Base-by-base conservation (phyloP, 2,888 invertebrate genomes). In the Leptarthrus brevirostris region DNA sequence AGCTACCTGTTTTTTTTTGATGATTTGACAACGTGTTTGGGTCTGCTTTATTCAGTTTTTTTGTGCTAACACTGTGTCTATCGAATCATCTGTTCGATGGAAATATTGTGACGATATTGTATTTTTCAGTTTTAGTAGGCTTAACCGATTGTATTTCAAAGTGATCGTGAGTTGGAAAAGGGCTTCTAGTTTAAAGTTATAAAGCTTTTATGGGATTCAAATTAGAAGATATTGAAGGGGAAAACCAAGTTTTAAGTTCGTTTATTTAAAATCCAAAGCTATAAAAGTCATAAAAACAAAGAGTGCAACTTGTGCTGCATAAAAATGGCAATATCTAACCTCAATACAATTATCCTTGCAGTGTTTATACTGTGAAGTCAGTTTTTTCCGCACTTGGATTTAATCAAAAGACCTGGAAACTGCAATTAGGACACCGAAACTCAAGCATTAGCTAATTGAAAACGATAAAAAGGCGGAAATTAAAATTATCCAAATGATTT, bases 391-490 rank as follows among this genome's bases (percentile, higher is more conserved):
- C 52, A 52, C 34, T 69, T 52, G 69, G 52, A 69, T 69, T 69
- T 69, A 69, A 69, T 69, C 69, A 69, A 69, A 69, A 26, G 52
- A 54, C 71, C 40, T 36, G 24, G 54, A 54, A 53, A 54, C 36
- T 54, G 40, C 53, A 71, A 71, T 53, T 54, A 71, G 69, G 69
- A 18, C 69, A 69, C 49, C 69, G 52, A 69, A 69, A 69, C 69
- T 58, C 49, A 58, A 24, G 47, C 75, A 75, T 75, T 75, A 75
- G 74, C 75, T 75, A 75, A 75, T 75, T 74, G 74, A 75, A 75
- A 72, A 54, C 72, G 49, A 66, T 66, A 72, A 75, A 75, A 73
- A 73, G 34, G 58, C 56, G 66, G 52, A 75, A 74, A 74, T 75
- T 72, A 75, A 74, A 75, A 75, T 75, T 75, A 75, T 74, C 75